Conservation (phyloP, 2,113 vertebrate genomes). For the Campylorhamphus procurvoides region DNA sequence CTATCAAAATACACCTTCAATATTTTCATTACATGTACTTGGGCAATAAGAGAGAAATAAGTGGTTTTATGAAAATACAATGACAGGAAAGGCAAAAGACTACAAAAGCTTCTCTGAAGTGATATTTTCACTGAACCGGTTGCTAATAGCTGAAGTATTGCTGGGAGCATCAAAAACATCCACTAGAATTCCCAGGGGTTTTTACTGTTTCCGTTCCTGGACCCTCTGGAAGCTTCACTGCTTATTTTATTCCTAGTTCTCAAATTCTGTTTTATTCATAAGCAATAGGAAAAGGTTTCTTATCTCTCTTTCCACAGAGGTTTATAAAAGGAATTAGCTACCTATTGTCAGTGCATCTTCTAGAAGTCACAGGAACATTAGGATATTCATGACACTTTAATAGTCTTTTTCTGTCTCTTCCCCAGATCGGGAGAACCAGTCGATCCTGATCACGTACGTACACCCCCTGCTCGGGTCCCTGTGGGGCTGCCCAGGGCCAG, state of each 20-base stretch:
- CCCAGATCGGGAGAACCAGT: constrained; percentile 75
- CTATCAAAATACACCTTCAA: neutral
- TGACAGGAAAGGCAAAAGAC: neutral
- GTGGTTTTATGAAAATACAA: neutral
- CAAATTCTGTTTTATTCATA: neutral
- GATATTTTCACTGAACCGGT: neutral
- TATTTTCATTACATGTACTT: neutral
- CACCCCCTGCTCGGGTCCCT: neutral
- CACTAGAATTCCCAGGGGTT: neutral
- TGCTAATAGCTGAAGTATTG: neutral
- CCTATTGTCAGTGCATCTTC: no score
- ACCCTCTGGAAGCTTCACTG: neutral
- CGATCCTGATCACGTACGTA: constrained; percentile 76
- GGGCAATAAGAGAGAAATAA: neutral
- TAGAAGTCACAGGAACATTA: no score
- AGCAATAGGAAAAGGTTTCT: neutral
- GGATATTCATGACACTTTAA: no score
- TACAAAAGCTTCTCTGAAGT: neutral
- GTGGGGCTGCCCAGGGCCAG: neutral
- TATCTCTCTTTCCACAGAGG: neutral
- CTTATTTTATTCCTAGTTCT: neutral
- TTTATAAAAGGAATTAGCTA: no score
- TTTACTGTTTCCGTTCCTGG: neutral
- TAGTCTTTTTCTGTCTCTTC: neutral
- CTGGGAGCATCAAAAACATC: neutral